A percentile compares a stretch with the other conserved stretches of the same genome.
Evolutionary conservation across 2,888 invertebrate species (phyloP).

Genomic region (Rhodophaea formosa): DNA sequence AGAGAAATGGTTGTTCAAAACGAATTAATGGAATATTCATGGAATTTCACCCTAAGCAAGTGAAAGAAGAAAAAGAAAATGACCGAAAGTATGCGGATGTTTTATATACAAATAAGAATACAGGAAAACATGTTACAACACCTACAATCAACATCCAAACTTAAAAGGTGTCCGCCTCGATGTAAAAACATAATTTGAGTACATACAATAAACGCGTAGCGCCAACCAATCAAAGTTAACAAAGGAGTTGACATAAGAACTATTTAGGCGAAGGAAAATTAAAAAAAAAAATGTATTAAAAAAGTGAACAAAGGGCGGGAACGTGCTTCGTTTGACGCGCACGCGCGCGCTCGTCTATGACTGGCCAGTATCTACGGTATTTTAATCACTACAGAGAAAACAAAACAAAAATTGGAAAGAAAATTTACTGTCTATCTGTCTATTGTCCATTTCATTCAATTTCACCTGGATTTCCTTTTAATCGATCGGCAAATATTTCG

Average conservation of each 20-base stretch:
- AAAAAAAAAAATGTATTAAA: slow-evolving; percentile 40
- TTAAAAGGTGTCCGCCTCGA: slow-evolving; percentile 36
- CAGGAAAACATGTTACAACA: slow-evolving; percentile 41
- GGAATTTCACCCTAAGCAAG: too few species aligned
- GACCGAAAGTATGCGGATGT: not conserved
- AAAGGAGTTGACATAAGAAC: slow-evolving; percentile 55
- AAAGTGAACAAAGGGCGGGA: slow-evolving; percentile 58
- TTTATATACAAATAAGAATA: slow-evolving; percentile 1
- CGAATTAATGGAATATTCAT: too few species aligned
- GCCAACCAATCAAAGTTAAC: slow-evolving; percentile 57
- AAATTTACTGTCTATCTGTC: slow-evolving; percentile 24
- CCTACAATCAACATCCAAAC: slow-evolving; percentile 33
- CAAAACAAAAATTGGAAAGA: slow-evolving; percentile 22
- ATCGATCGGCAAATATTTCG: slow-evolving; percentile 8
- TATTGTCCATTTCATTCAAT: not conserved
- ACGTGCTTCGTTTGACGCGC: slow-evolving; percentile 56
- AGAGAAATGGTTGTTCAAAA: too few species aligned
- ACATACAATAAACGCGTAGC: slow-evolving; percentile 50
- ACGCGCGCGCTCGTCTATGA: slow-evolving; percentile 47
- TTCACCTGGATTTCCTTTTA: slow-evolving; percentile 6
- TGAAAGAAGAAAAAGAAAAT: not conserved
- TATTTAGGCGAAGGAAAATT: slow-evolving; percentile 47
- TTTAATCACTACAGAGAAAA: slow-evolving; percentile 31
- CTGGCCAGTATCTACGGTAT: slow-evolving; percentile 38
- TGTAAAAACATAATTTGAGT: slow-evolving; percentile 42